These are phyloP conservation scores for Cryptotis parvus DNA, from an alignment of 2,113 vertebrate genomes.

Conservation along the genomic window DNA sequence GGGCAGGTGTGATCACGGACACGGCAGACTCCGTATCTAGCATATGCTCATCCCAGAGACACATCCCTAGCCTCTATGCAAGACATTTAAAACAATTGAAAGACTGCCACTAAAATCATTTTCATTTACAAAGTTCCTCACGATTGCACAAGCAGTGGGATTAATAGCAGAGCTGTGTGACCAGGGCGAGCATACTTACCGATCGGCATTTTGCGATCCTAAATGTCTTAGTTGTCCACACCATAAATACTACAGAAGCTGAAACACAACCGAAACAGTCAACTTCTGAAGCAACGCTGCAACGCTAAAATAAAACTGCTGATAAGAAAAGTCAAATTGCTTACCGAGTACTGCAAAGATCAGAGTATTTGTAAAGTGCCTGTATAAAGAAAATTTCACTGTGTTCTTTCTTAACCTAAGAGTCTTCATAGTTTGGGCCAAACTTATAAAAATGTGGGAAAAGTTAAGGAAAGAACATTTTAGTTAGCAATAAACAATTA, in stretches of 20 bases:
- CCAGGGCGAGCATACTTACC: slow-evolving; percentile 86
- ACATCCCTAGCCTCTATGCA: no score
- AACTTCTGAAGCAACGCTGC: slow-evolving; percentile 60
- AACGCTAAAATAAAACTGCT: slow-evolving; percentile 20
- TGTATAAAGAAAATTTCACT: slow-evolving; percentile 93
- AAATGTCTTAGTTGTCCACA: slow-evolving; percentile 92
- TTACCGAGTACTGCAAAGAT: slow-evolving; percentile 93
- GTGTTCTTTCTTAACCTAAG: slow-evolving; percentile 93
- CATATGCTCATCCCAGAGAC: no score
- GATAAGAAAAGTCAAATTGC: slow-evolving; percentile 69
- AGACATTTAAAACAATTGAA: no score
- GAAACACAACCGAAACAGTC: slow-evolving; percentile 75
- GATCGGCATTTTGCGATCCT: slow-evolving; percentile 91
- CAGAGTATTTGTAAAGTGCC: slow-evolving; percentile 94
- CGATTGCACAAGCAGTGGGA: slow-evolving; percentile 48
- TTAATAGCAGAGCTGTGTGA: slow-evolving; percentile 34
- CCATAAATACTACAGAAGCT: slow-evolving; percentile 94
- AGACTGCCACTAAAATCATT: slow-evolving; percentile 31
- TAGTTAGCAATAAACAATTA: not conserved
- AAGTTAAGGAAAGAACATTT: slow-evolving; percentile 83
- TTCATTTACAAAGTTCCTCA: slow-evolving; percentile 53
- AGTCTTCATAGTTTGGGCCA: slow-evolving; percentile 95
- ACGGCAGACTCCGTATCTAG: no score
- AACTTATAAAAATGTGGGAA: slow-evolving; percentile 92
- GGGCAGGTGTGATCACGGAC: no score